phyloP scores from a whole-genome alignment of 2,113 vertebrate genomes.

The Baryphthengus martii region DNA sequence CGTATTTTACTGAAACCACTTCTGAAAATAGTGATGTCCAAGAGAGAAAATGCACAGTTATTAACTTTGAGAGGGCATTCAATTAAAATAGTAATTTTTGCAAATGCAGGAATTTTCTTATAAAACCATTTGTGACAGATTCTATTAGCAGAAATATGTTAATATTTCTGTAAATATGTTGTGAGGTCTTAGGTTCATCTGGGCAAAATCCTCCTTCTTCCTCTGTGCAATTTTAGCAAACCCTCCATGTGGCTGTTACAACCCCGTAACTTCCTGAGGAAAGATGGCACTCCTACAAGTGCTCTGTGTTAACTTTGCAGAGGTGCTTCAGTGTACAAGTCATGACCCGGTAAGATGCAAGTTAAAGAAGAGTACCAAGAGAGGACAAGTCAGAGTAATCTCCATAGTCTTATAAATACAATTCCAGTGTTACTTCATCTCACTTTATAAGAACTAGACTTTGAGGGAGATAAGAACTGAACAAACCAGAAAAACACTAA shows the following conservation, averaged over 20 bases:
- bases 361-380: neutral
- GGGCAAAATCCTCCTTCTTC: neutral
- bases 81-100: neutral
- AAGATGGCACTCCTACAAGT: neutral
- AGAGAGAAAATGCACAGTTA: neutral
- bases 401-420: neutral
- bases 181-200: neutral
- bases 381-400: neutral
- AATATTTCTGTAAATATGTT: neutral
- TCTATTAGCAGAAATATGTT: neutral
- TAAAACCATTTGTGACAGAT: neutral
- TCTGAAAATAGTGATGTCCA: neutral
- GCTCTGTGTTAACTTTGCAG: neutral
- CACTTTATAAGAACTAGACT: neutral
- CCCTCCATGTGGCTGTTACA: neutral
- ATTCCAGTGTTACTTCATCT: neutral
- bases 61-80: neutral
- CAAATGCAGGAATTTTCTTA: neutral
- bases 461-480: neutral
- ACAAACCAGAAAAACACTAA: neutral
- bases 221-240: neutral
- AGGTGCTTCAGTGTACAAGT: neutral
- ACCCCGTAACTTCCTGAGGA: neutral
- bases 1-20: neutral
- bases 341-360: neutral